Evolutionary conservation across 1,140 invertebrate species (phyloP), one percentile per base, ranked within the genome.

Genomic region (Pinna nobilis): DNA sequence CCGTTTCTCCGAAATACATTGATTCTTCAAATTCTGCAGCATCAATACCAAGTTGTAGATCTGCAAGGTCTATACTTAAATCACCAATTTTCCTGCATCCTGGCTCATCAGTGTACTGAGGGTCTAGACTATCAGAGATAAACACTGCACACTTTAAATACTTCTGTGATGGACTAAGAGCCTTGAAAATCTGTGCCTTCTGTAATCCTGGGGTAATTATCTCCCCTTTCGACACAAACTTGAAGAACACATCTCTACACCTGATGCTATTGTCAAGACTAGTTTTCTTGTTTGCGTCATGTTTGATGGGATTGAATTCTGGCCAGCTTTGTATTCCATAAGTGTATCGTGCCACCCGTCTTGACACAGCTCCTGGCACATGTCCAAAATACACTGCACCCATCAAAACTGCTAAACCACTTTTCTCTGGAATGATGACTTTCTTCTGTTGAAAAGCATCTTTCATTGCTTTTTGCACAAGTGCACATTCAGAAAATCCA

Each of bases 301-400:
- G 68, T 32, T 30, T 37, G 13, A 11, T 6, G 13, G 51, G 23
- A 25, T 61, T 37, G 30, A 61, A 70, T 41, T 50, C 28, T 39
- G 68, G 68, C 68, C 68, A 70, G 41, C 32, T 50, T 18, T 70
- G 68, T 18, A 70, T 63, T 18, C 68, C 68, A 3, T 70, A 70
- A 1, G 68, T 70, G 37, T 51, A 37, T 37, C 47, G n/a, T 15
- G 44, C 68, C 2, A 37, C 44, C 18, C 44, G 11, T 28, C 35
- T 18, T n/a, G 51, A 55, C 9, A 51, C 37, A 18, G 57, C 39
- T 9, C 63, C 37, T 13, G 44, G 47, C 3, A 37, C 30, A 20
- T 50, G 63, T 20, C 71, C 71, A 37, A 47, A 78, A 30, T 61
- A 39, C 3, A 70, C 71, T 11, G 77, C 73, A 5, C 77, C 77